Base-by-base conservation (phyloP, 2,888 invertebrate genomes). In the Pristionchus maxplancki region DNA sequence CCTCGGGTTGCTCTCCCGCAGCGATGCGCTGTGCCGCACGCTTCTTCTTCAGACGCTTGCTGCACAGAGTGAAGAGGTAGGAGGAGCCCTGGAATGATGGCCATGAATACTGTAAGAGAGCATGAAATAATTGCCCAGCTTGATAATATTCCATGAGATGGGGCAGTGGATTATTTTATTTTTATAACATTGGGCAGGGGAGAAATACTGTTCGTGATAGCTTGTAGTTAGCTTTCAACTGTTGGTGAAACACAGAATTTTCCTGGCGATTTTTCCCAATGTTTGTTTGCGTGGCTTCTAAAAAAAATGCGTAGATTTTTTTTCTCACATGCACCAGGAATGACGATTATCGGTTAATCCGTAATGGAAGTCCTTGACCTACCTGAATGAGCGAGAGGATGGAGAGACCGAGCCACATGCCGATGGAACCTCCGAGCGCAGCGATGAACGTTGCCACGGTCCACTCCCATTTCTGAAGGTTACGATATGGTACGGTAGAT, bases 381-480 rank as follows among this genome's bases (percentile, higher is more conserved):
- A 92, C 94, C 92, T 94, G 94, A 83, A 94, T 93, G 44, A 94
- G 90, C n/a, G 93, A 93, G 37, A 94, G 91, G 78, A 94, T 93
- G 37, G 94, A 94, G 31, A 94, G 91, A 83, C 94, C 94, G 17
- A 94, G 91, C 94, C 94, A 94, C 94, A 94, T 93, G 90, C 94
- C 94, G 84, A 94, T 94, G 64, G 94, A 92, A 87, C 94, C 94
- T 89, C 94, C 94, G 24, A 94, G 89, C 8, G 93, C 94, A 78
- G 94, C 94, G 71, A 94, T 93, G 90, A 94, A 94, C 0, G 92
- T 90, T 17, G 94, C 89, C 9, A 93, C 87, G n/a, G 93, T 90
- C 82, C 91, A 92, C 83, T 92, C 91, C 92, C 91, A 91, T 64
- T 92, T 89, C 78, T 78, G 44, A 48, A n/a, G 78, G 37, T 44